A percentile compares a stretch with the other conserved stretches of the same genome.
These are phyloP conservation scores for Saimiri boliviensis DNA, from an alignment of 2,113 vertebrate species.

Conservation along the genomic window DNA sequence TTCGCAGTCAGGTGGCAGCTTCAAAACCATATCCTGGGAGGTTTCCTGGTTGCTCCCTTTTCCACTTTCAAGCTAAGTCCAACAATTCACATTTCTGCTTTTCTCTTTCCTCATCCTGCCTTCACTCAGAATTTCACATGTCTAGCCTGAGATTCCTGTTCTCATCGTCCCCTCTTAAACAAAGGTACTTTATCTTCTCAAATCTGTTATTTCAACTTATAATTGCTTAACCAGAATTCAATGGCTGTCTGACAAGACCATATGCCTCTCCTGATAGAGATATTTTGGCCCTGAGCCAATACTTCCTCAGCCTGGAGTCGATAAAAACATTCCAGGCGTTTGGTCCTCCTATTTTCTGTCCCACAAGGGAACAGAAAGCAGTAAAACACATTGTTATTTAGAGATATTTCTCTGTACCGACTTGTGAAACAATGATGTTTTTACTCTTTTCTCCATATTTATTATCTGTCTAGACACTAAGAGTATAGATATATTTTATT, in stretches of 20 bases:
- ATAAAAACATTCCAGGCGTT: background rate
- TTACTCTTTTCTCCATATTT: background rate
- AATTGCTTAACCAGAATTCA: background rate
- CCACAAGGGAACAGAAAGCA: background rate
- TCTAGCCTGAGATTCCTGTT: background rate
- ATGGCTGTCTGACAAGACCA: background rate
- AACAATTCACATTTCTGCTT: background rate
- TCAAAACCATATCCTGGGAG: background rate
- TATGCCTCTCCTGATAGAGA: background rate
- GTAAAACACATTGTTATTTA: background rate
- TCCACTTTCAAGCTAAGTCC: background rate
- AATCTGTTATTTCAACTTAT: background rate
- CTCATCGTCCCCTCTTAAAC: background rate
- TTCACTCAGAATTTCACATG: background rate
- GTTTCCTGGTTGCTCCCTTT: background rate
- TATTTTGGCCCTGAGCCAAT: background rate
- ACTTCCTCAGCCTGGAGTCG: background rate
- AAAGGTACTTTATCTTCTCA: background rate
- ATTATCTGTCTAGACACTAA: background rate
- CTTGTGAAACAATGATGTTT: background rate
- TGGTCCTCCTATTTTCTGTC: background rate
- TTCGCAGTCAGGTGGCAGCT: background rate
- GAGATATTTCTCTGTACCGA: background rate
- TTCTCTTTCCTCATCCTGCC: background rate
- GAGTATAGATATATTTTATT: background rate